Evolutionary conservation across 92 coral and sea anemone genomes (phyloP), one percentile per base, ranked within the genome.

Genomic region (Epizoanthus stellaris): DNA sequence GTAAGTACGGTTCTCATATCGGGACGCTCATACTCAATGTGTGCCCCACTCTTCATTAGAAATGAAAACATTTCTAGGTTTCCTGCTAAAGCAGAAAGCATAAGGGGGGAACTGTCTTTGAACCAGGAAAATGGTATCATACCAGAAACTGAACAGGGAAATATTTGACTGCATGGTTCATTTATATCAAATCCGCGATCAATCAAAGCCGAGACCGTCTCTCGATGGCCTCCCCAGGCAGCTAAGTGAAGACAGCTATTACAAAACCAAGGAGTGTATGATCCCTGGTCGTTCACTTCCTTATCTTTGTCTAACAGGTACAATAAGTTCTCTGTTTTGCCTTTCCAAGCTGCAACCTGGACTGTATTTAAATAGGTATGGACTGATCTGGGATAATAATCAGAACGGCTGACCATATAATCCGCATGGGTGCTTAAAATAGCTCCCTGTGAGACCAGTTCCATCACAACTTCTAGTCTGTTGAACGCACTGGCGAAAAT

Each of bases 61-160:
- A 65, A 65, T 65, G 70, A 65, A 65, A 65, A 65, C 70, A 65
- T 65, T 38, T 65, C 70, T 21, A 65, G 25, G 70, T 65, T 65
- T 65, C 70, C 70, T 65, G 64, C 64, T 17, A 59, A 20, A 20
- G 64, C 64, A 16, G 64, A 59, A 59, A 59, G 23, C 64, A 59
- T 59, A 17, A 59, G 19, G 19, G 64, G 64, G 19, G 64, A 59
- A 16, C 64, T 16, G 6, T 59, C 19, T 59, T 59, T 59, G 2
- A 59, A 59, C 64, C 64, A 59, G 64, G 16, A 1, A 15, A 15
- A 17, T 6, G 64, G 21, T 59, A 59, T 59, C 19, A 8, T 59
- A 59, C 64, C 64, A 59, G 64, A 17, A 59, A 59, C 64, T 20
- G 6, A 3, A 59, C 19, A 15, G 6, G 64, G 64, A 59, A 59